Percentiles rank a stretch among this genome's conserved stretches.
Evolutionary conservation across 2,797 vertebrate genomes (phyloP).

Genomic region (Staurois parvus): DNA sequence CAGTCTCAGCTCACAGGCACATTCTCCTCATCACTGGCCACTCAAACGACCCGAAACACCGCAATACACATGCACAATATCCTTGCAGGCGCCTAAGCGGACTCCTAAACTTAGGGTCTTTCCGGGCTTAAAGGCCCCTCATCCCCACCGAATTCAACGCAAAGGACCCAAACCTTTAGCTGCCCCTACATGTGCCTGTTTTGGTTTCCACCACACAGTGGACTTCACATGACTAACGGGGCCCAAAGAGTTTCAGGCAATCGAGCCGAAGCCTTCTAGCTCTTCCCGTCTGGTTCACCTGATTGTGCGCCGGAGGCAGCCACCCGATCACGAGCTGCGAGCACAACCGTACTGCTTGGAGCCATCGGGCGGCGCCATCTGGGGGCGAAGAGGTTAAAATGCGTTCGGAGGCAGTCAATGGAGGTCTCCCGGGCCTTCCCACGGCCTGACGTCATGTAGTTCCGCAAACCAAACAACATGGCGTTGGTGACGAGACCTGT

Average conservation of each 20-base stretch:
- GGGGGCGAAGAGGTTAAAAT: slow-evolving; percentile 44
- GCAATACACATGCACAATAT: slow-evolving; percentile 3
- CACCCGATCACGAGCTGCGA: slow-evolving; percentile 39
- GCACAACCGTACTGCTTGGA: background rate
- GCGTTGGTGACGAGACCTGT: background rate
- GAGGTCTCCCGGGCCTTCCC: slow-evolving; percentile 22
- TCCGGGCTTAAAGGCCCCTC: background rate
- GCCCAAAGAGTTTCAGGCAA: background rate
- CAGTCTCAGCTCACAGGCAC: background rate
- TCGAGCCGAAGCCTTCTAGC: background rate
- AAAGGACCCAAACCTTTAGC: slow-evolving; percentile 4
- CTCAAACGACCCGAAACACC: background rate
- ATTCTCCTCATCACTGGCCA: background rate
- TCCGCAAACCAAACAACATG: background rate
- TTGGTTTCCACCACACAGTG: background rate
- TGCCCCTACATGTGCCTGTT: background rate
- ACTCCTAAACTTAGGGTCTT: background rate
- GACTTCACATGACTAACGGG: background rate
- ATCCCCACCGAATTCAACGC: background rate
- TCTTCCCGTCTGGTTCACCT: slow-evolving; percentile 6
- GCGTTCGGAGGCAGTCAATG: slow-evolving; percentile 22
- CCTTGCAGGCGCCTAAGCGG: background rate
- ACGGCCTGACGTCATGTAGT: slow-evolving; percentile 28
- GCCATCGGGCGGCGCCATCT: slow-evolving; percentile 40
- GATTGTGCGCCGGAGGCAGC: background rate